phyloP scores from a whole-genome alignment of 2,888 invertebrate species.

The Oscheius myriophilus region DNA sequence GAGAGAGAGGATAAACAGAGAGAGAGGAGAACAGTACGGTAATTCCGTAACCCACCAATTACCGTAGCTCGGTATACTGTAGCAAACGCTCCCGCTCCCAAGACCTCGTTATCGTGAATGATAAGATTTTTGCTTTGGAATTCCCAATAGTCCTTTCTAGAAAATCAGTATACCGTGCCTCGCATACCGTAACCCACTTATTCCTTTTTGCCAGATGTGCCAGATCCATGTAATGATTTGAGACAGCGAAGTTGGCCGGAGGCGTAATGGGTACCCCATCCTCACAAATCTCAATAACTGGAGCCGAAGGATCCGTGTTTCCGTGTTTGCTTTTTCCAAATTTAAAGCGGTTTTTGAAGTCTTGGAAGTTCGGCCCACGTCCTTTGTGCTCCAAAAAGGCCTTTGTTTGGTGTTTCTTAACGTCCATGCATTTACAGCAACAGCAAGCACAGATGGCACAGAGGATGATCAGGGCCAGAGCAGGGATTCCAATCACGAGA shows the following conservation, averaged over 20 bases:
- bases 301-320: background rate
- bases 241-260: constrained; percentile 33
- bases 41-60: constrained; percentile 36
- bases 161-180: constrained; percentile 14
- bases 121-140: constrained; percentile 47
- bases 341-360: background rate
- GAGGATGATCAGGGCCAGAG: constrained; percentile 38
- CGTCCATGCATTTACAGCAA: constrained; percentile 41
- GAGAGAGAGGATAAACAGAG: too few relatives aligned
- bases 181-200: constrained; percentile 13
- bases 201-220: constrained; percentile 38
- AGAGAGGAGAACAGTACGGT: background rate
- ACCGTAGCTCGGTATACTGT: constrained; percentile 57
- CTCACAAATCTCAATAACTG: constrained; percentile 2
- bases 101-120: constrained; percentile 52
- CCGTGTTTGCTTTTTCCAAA: background rate
- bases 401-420: constrained; percentile 4
- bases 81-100: constrained; percentile 63
- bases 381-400: background rate
- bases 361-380: background rate
- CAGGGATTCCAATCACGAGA: constrained; percentile 51
- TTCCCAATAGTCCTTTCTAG: constrained; percentile 59
- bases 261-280: background rate
- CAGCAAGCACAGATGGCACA: constrained; percentile 41
- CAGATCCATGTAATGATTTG: constrained; percentile 54